These are phyloP conservation scores for Xiphophorus hellerii DNA, from an alignment of 2,113 vertebrate species.

Conservation along the genomic window DNA sequence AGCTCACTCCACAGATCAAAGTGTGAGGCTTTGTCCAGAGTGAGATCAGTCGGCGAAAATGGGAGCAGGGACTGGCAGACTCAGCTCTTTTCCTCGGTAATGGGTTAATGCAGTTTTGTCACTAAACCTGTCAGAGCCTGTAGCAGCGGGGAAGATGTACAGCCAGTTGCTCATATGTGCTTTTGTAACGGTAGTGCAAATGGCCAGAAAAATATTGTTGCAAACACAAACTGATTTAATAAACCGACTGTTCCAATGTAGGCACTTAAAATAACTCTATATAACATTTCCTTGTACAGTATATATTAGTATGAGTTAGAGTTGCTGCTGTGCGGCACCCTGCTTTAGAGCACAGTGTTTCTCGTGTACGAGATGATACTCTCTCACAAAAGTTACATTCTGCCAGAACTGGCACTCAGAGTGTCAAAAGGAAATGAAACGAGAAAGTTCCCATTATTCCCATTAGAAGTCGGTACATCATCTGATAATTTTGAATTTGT, in stretches of 20 bases:
- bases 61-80: constrained; percentile 39
- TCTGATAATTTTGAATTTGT: neutral
- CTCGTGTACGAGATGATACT: neutral
- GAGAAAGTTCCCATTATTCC: neutral
- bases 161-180: constrained; percentile 55
- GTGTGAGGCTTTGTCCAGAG: constrained; percentile 48
- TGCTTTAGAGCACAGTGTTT: neutral
- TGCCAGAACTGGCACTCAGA: neutral
- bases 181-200: constrained; percentile 52
- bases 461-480: neutral
- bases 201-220: constrained; percentile 6
- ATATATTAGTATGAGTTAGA: neutral
- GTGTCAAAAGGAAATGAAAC: neutral
- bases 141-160: constrained; percentile 57
- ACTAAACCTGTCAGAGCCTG: constrained; percentile 68
- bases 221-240: constrained; percentile 13
- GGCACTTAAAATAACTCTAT: neutral
- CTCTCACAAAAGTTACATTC: neutral
- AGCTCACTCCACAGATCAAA: constrained; percentile 49
- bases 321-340: neutral
- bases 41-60: constrained; percentile 53
- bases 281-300: neutral
- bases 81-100: constrained; percentile 48
- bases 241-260: constrained; percentile 28
- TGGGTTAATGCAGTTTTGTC: constrained; percentile 66